Conservation (phyloP, 2,113 vertebrate species). For the Indicator maculatus region DNA sequence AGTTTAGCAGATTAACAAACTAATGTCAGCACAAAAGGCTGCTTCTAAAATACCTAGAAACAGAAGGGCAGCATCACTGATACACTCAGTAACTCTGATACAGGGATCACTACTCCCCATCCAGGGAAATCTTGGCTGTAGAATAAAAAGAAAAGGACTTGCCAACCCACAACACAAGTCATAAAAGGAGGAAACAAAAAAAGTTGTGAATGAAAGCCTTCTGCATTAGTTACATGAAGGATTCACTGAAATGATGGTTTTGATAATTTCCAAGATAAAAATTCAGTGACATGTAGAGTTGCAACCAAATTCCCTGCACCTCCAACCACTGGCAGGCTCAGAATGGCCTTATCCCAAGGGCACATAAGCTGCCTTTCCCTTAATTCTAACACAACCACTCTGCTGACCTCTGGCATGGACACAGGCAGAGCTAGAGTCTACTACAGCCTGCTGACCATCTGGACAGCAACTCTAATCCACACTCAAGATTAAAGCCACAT, state of each 20-base stretch:
- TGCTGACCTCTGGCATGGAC: not conserved
- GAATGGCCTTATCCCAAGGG: not conserved
- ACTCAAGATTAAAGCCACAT: not conserved
- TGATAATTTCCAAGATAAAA: not conserved
- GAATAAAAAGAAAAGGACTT: not conserved
- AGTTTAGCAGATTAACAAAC: conserved; percentile 31
- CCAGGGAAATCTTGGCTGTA: not conserved
- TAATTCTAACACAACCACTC: not conserved
- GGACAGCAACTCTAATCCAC: conserved; percentile 43
- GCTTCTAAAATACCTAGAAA: not conserved
- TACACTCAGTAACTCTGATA: not conserved
- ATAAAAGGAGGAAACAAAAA: not conserved
- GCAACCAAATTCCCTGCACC: not conserved
- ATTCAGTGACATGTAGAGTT: too few species aligned
- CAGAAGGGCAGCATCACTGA: not conserved
- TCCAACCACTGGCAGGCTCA: not conserved
- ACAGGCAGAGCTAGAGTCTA: not conserved
- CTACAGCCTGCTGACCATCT: conserved; percentile 22
- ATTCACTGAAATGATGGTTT: not conserved
- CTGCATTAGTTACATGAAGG: not conserved
- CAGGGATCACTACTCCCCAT: not conserved
- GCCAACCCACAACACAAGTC: not conserved
- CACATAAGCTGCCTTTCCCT: not conserved
- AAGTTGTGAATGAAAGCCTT: not conserved
- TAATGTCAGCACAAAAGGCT: not conserved